A percentile compares a stretch with the other conserved stretches of the same genome.
Conservation (phyloP, 1,140 invertebrate species). For the Acyrthosiphon pisum region DNA sequence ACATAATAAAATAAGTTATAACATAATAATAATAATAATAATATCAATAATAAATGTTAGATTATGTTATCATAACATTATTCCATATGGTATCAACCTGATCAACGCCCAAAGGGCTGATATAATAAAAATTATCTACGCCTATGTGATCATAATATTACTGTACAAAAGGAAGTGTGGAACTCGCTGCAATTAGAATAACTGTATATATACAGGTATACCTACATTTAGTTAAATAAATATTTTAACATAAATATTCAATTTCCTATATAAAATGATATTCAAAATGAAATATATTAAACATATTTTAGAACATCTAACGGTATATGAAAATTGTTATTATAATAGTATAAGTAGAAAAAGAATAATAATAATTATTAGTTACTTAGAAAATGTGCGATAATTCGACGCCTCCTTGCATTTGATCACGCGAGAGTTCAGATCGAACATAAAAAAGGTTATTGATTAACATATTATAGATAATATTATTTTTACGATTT, state of each 20-base stretch:
- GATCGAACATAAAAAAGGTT: background rate
- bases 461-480: background rate
- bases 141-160: background rate
- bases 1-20: too few species aligned
- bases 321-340: background rate
- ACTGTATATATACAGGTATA: too few species aligned
- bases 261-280: background rate
- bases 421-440: background rate
- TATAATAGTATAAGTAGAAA: too few species aligned
- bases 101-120: background rate
- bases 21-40: too few species aligned
- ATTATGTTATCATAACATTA: too few species aligned
- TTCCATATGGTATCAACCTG: background rate
- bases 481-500: constrained; percentile 1
- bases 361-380: background rate
- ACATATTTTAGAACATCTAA: background rate
- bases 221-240: too few species aligned
- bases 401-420: background rate
- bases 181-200: background rate
- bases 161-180: background rate
- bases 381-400: background rate
- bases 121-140: background rate
- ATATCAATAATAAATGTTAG: too few species aligned
- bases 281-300: background rate
- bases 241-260: too few species aligned